Base-by-base conservation (phyloP, 2,888 invertebrate genomes). In the Tenodera sinensis region DNA sequence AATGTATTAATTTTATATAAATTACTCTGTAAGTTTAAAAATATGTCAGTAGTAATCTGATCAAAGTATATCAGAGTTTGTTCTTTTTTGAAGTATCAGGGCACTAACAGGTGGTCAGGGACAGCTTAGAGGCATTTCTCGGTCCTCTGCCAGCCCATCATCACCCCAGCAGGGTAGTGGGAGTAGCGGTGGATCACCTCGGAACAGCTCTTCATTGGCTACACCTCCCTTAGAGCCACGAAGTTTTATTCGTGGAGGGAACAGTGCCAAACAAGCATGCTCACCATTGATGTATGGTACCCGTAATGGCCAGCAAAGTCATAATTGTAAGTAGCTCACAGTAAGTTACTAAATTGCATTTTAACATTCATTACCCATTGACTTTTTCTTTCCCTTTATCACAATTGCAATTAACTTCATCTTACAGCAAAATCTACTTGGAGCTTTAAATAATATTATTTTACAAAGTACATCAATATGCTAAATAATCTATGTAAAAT, bases 231-330 rank as follows among this genome's bases (percentile, higher is more conserved):
- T 88, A 15, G 88, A 88, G 86, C 90, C 90, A n/a, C 87, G 85
- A 28, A 82, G 83, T 90, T 94, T 94, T 90, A 93, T 94, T 3
- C 93, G 93, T 88, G 92, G 91, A 92, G 20, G 91, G 91, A 8
- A 91, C 92, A n/a, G 85, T 8, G 54, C 2, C 34, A 88, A 88
- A 42, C 88, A 85, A 25, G 47, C n/a, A 4, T 85, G 85, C 28
- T 83, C 83, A n/a, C 87, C 89, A 20, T 86, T 87, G n/a, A 71
- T 83, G 27, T 89, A 83, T 83, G 83, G 86, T 71, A 83, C 86
- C 25, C 89, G 89, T 28, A 83, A 83, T 28, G 42, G 30, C 34
- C 86, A 81, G 28, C 54, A 81, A 9, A 28, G 81, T 86, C 30
- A 85, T n/a, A 27, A 15, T 15, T 6, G 85, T 85, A 85, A 85